Evolutionary conservation across 1,140 invertebrate species (phyloP).

Genomic region (Rhopalosiphum padi): DNA sequence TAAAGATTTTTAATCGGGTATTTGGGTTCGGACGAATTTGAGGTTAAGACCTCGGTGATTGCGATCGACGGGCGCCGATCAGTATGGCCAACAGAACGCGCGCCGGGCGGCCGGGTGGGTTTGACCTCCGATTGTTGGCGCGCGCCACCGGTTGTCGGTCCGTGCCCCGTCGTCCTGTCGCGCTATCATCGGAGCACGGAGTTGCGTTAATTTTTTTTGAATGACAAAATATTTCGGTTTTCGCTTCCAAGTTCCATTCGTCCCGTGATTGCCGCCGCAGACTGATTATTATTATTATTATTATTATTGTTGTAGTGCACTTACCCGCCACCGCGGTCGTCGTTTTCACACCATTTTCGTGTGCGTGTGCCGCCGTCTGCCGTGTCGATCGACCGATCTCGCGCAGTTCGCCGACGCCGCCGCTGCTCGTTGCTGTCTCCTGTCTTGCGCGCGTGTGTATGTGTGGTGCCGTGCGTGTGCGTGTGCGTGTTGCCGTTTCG

Average conservation of each 20-base stretch:
- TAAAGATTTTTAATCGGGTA: constrained; percentile 7
- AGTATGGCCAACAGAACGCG: not conserved
- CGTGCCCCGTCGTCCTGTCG: not conserved
- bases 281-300: not conserved
- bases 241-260: constrained; percentile 20
- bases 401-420: not conserved
- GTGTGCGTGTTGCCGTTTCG: not conserved
- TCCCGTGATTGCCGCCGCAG: not conserved
- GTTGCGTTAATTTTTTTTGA: not conserved
- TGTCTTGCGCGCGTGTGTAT: not conserved
- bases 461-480: constrained; percentile 7
- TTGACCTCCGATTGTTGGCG: not conserved
- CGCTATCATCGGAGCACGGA: not conserved
- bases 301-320: constrained; percentile 1
- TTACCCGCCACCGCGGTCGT: not conserved
- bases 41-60: not conserved
- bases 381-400: constrained; percentile 11
- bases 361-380: not conserved
- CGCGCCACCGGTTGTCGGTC: not conserved
- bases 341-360: not conserved
- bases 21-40: not conserved
- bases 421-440: not conserved
- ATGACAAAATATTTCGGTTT: constrained; percentile 20
- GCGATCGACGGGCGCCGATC: not conserved
- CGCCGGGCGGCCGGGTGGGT: not conserved